Conservation (phyloP, 2,888 invertebrate genomes). For the Orthonychiurus folsomi region DNA sequence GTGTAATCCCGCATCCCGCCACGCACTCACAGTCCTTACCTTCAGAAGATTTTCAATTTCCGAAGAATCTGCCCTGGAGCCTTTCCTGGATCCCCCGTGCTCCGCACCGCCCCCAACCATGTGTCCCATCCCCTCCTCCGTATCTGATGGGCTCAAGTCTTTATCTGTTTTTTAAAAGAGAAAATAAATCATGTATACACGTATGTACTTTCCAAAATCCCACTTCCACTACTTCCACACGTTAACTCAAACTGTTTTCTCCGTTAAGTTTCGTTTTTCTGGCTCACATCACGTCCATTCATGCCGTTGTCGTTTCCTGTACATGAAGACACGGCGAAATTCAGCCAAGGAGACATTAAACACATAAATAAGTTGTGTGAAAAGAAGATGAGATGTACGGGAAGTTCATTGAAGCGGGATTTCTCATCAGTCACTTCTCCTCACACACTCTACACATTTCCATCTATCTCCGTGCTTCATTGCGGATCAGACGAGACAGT, state of each 20-base stretch:
- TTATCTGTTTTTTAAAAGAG: slow-evolving; percentile 32
- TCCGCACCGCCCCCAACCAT: slow-evolving; percentile 30
- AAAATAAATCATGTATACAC: background rate
- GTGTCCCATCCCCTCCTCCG: slow-evolving; percentile 38
- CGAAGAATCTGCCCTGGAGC: slow-evolving; percentile 77
- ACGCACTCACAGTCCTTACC: slow-evolving; percentile 47
- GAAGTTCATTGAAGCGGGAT: background rate
- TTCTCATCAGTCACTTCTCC: slow-evolving; percentile 2
- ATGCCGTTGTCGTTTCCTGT: no score
- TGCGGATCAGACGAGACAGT: no score
- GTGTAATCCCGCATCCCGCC: no score
- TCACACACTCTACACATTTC: background rate
- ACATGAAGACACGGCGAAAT: no score
- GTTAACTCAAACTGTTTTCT: no score
- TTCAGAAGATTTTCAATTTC: slow-evolving; percentile 92
- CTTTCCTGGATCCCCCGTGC: slow-evolving; percentile 27
- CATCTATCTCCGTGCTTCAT: no score
- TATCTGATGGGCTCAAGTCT: slow-evolving; percentile 40
- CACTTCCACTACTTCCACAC: no score
- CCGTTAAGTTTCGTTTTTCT: no score
- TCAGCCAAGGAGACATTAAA: background rate
- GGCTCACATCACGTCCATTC: no score
- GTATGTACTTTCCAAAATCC: background rate
- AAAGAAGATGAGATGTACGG: background rate
- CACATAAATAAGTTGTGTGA: slow-evolving; percentile 10